phyloP scores from a whole-genome alignment of 2,113 vertebrate species.

The Syrrhaptes paradoxus region DNA sequence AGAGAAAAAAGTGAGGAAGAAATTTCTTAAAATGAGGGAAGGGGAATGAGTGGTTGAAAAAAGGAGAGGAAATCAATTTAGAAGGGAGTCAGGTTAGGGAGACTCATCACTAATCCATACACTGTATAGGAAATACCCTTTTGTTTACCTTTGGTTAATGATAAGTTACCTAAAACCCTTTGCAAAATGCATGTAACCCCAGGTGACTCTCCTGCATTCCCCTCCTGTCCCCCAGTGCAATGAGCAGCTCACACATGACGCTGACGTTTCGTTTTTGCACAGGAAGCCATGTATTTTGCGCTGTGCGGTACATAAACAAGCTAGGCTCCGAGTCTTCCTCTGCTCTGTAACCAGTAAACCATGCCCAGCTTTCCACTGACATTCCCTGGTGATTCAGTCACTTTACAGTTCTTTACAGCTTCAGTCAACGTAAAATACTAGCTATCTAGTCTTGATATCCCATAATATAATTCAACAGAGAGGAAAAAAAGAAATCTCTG shows the following conservation, averaged over 20 bases:
- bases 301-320: background rate
- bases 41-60: background rate
- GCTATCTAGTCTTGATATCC: background rate
- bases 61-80: background rate
- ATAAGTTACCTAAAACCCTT: background rate
- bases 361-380: background rate
- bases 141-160: background rate
- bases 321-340: background rate
- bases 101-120: background rate
- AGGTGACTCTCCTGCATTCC: background rate
- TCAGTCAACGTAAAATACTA: background rate
- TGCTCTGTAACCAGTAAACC: background rate
- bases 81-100: background rate
- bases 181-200: background rate
- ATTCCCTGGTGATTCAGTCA: background rate
- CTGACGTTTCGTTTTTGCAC: rapidly evolving
- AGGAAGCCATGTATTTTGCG: background rate
- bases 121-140: background rate
- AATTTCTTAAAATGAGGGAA: background rate
- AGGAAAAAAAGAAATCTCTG: background rate
- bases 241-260: background rate
- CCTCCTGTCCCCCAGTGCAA: background rate
- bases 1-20: background rate
- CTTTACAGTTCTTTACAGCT: background rate
- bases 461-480: background rate